phyloP scores from a whole-genome alignment of 2,888 invertebrate species.

The Ochlodes sylvanus region DNA sequence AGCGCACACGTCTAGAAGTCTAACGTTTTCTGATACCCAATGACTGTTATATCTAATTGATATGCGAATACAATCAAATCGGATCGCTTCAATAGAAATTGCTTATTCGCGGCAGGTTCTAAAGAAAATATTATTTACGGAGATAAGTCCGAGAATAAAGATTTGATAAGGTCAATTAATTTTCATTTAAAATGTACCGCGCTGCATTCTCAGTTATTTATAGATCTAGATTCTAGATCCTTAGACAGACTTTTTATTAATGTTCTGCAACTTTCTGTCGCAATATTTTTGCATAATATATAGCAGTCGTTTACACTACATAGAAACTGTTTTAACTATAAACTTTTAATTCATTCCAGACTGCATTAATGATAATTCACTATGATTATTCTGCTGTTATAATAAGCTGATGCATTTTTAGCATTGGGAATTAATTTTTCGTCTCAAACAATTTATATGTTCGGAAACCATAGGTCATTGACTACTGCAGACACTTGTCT shows the following conservation, averaged over 20 bases:
- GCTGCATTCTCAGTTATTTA: conserved; percentile 36
- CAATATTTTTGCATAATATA: conserved; percentile 35
- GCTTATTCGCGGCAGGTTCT: conserved; percentile 44
- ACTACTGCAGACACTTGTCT: not conserved
- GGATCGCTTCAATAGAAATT: conserved; percentile 39
- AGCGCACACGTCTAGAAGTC: conserved; percentile 3
- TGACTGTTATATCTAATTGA: conserved; percentile 62
- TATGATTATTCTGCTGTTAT: not conserved
- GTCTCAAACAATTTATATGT: not conserved
- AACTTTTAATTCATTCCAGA: conserved; percentile 12
- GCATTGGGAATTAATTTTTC: not conserved
- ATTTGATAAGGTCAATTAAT: conserved; percentile 46
- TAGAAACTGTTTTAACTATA: conserved; percentile 33
- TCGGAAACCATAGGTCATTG: not conserved
- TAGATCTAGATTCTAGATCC: conserved; percentile 33
- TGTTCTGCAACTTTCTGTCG: conserved; percentile 31
- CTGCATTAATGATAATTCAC: conserved; percentile 19
- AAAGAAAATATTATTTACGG: conserved; percentile 46
- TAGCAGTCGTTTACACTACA: conserved; percentile 23
- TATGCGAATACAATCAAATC: conserved; percentile 47
- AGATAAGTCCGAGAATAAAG: conserved; percentile 39
- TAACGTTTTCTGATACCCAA: conserved; percentile 33
- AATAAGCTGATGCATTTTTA: conserved; percentile 20
- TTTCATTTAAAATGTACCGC: conserved; percentile 40
- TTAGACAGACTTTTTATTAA: conserved; percentile 31